Base-by-base conservation (phyloP, 1,140 invertebrate genomes). In the Aethina tumida region DNA sequence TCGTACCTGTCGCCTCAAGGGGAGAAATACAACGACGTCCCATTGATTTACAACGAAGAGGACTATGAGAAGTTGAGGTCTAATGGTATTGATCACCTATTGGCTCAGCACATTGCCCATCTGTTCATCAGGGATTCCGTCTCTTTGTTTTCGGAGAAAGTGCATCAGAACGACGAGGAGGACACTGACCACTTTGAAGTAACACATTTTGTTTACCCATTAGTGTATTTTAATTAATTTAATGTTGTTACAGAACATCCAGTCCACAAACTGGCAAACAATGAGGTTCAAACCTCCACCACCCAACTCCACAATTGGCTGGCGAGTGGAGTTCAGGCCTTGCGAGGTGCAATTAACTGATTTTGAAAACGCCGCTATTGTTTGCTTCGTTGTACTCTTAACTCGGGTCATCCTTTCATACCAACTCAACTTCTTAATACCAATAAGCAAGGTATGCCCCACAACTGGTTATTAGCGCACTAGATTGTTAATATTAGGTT, bases 201-300 rank as follows among this genome's bases (percentile, higher is more conserved):
- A 64, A 52, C 21, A 22, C 6, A 7, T 7, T 7, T 22, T n/a
- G n/a, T 22, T n/a, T 22, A 7, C 6, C 6, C n/a, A 7, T n/a
- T 7, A 22, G 21, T n/a, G n/a, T 22, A 2, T 3, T 37, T 25
- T 9, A 7, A n/a, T n/a, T n/a, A n/a, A n/a, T n/a, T n/a, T n/a
- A n/a, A n/a, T 46, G 46, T 18, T 42, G 32, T 47, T 68, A 12
- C 56, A 94, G 87, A 99, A 98, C 59, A 97, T 99, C 52, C 97
- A 99, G 64, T 98, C 95, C 1, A 99, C 97, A 4, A 99, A 99
- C 68, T 99, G 97, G 97, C 96, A 99, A 71, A 97, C 95, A 5
- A 97, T 99, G 96, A 74, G 97, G 10, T 99, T 99, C 66, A 99
- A 99, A 66, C 92, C 94, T 27, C 96, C 97, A 38, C 89, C 91